Evolutionary conservation across 2,113 vertebrate genomes (phyloP).

Genomic region (Hippocampus zosterae): DNA sequence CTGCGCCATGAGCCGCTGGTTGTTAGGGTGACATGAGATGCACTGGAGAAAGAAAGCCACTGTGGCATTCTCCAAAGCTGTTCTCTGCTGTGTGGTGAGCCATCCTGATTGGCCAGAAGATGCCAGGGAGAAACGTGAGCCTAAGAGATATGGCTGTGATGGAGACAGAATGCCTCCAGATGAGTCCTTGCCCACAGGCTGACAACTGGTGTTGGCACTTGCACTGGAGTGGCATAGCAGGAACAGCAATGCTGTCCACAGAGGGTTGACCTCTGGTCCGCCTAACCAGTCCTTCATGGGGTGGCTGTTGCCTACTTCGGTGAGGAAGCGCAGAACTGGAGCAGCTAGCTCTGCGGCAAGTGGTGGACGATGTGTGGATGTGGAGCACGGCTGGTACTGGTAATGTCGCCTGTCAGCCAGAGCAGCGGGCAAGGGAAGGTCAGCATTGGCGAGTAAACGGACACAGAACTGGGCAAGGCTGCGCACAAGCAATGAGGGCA

Average conservation of each 20-base stretch:
- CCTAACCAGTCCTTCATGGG: constrained; percentile 99
- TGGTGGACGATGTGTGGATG: constrained; percentile 71
- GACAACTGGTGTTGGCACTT: constrained; percentile 58
- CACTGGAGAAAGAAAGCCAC: constrained; percentile 98
- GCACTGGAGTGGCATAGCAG: constrained; percentile 94
- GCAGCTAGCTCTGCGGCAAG: constrained; percentile 90
- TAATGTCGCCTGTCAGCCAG: constrained; percentile 69
- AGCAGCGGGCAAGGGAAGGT: constrained; percentile 79
- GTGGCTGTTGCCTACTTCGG: constrained; percentile 95
- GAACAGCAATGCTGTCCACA: constrained; percentile 96
- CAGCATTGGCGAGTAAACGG: constrained; percentile 80
- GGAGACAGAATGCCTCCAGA: constrained; percentile 48
- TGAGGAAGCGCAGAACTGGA: constrained; percentile 91
- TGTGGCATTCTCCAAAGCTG: constrained; percentile 92
- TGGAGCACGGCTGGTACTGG: constrained; percentile 63
- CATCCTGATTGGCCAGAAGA: constrained; percentile 75
- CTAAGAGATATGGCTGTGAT: constrained; percentile 55
- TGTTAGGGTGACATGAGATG: constrained; percentile 97
- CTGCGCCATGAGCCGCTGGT: constrained; percentile 98
- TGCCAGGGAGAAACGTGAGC: constrained; percentile 74
- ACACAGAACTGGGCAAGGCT: constrained; percentile 90
- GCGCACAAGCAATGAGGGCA: constrained; percentile 90
- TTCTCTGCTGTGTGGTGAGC: constrained; percentile 92
- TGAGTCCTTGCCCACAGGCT: constrained; percentile 20
- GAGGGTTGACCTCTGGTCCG: constrained; percentile 90